These are phyloP conservation scores for Cottus gobio DNA, from an alignment of 2,113 vertebrate genomes.

Conservation along the genomic window DNA sequence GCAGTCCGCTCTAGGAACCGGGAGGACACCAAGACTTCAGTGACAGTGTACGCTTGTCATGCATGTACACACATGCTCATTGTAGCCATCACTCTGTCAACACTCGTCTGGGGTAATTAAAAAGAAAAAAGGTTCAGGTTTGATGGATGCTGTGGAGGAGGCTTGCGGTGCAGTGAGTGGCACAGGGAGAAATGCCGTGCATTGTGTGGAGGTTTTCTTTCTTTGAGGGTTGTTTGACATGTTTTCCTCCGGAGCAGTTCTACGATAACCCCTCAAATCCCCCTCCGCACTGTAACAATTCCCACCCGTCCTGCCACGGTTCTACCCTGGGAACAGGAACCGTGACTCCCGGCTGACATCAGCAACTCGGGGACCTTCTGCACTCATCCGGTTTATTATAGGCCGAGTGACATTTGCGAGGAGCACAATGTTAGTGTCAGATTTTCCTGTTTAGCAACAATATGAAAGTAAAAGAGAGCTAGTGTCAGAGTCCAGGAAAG, in stretches of 20 bases:
- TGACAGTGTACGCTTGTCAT: neutral
- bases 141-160: slow-evolving; percentile 14
- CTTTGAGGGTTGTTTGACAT: slow-evolving; percentile 8
- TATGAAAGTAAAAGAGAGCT: slow-evolving; percentile 35
- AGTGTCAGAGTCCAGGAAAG: slow-evolving; percentile 64
- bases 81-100: neutral
- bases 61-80: neutral
- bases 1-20: neutral
- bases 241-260: neutral
- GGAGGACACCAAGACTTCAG: neutral
- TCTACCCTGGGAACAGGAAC: slow-evolving; percentile 68
- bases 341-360: slow-evolving; percentile 54
- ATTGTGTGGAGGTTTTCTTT: slow-evolving; percentile 13
- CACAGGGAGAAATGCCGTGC: neutral
- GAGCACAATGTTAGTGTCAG: slow-evolving; percentile 32
- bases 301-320: neutral
- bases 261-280: neutral
- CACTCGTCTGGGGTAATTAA: neutral
- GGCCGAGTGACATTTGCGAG: slow-evolving; percentile 14
- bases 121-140: neutral
- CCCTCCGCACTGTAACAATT: slow-evolving; percentile 10
- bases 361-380: slow-evolving; percentile 52
- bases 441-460: slow-evolving; percentile 45
- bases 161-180: neutral
- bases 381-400: slow-evolving; percentile 56